Percentiles rank a stretch among this genome's conserved stretches.
Evolutionary conservation across 2,888 invertebrate species (phyloP).

Genomic region (Alitta virens): DNA sequence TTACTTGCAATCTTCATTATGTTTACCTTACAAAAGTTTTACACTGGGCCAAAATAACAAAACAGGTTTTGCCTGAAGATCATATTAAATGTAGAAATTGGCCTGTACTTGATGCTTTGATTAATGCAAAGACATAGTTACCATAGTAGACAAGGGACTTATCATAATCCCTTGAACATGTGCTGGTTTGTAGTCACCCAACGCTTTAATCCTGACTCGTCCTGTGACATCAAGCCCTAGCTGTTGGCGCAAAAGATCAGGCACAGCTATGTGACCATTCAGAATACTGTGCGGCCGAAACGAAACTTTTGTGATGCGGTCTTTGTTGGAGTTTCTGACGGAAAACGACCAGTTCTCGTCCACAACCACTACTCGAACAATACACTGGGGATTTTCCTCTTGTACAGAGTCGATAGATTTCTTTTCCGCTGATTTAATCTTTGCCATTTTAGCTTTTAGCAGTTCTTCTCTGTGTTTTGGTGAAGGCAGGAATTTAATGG

Average conservation of each 20-base stretch:
- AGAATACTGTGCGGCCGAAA: constrained; percentile 1
- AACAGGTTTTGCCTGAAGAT: too few relatives aligned
- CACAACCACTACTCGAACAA: constrained; percentile 10
- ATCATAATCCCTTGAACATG: neutral
- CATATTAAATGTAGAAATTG: too few relatives aligned
- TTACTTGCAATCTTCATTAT: too few relatives aligned
- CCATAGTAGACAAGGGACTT: constrained; percentile 3
- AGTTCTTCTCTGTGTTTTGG: neutral
- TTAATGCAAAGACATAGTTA: too few relatives aligned
- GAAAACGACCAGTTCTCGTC: neutral
- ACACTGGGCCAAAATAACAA: too few relatives aligned
- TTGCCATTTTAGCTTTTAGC: neutral
- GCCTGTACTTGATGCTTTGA: too few relatives aligned
- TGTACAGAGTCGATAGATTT: neutral
- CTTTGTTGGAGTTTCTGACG: neutral
- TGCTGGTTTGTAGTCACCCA: neutral
- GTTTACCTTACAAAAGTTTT: too few relatives aligned
- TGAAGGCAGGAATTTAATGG: neutral
- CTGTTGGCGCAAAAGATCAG: constrained; percentile 38
- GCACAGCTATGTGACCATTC: constrained; percentile 40
- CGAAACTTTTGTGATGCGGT: neutral
- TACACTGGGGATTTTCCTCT: neutral
- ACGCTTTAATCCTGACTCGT: constrained; percentile 5
- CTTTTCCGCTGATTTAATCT: neutral
- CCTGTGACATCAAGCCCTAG: constrained; percentile 34